Base-by-base conservation (phyloP, 2,888 invertebrate genomes). In the Salpingus planirostris region DNA sequence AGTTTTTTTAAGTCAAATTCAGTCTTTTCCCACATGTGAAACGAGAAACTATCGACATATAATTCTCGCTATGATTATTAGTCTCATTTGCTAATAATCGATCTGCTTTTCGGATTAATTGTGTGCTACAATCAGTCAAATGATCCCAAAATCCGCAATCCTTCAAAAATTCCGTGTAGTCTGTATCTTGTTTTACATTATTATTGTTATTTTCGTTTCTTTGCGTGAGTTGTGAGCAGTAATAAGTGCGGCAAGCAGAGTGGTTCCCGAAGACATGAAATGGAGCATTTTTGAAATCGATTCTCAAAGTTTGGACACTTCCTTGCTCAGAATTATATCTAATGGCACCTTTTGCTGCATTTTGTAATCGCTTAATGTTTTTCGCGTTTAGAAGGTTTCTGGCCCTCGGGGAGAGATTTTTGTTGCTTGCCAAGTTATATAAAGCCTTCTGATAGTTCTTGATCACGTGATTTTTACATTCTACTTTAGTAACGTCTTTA, bases 391-490 rank as follows among this genome's bases (percentile, higher is more conserved):
- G 10, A 2, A 15, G 6, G 14, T 28, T 28, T 10, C 15, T 28
- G 4, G 2, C 7, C 2, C 2, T 6, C 2, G 1, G 6, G 14
- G 11, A 5, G 10, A 24, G 5, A 5, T 2, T 24, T 5, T 13
- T 2, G 11, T 33, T 11, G 8, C 23, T 10, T 13, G 11, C 21
- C 2, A 23, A 2, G 2, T 13, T 24, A 2, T 13, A 21, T 7
- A 29, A 23, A 26, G 23, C 12, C 11, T 27, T 40, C 7, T 25
- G 28, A 21, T 26, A 43, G 29, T 46, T 46, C 10, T 44, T 25
- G 13, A 43, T 18, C 3, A 46, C 11, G 27, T 44, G 43, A 14
- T 42, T 44, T 8, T 21, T 15, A 24, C 41, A 46, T 27, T 46
- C 44, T 8, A 41, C 34, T 27, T 44, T 44, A 22, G 33, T 10